Percentiles rank a stretch among this genome's conserved stretches.
Conservation (phyloP, 2,888 invertebrate species). For the Caenorhabditis sp. region DNA sequence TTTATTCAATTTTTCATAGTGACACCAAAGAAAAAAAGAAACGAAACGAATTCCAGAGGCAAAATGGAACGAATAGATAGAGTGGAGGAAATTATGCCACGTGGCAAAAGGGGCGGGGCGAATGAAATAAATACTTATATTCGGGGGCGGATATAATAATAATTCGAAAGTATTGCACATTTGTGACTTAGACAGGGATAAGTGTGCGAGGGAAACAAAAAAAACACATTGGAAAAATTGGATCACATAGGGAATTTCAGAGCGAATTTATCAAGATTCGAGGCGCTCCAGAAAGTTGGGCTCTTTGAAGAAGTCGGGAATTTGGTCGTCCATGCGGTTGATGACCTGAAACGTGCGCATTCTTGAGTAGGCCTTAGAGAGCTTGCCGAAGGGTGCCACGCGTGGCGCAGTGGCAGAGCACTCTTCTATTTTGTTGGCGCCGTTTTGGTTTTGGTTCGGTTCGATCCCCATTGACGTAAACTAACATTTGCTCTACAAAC, state of each 20-base stretch:
- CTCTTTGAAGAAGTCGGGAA: conserved; percentile 99
- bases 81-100: no score
- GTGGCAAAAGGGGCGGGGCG: not conserved
- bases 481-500: no score
- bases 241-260: not conserved
- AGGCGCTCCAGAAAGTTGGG: conserved; percentile 99
- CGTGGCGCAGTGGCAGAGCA: no score
- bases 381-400: no score
- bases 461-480: no score
- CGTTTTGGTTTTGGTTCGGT: no score
- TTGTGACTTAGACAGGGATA: not conserved
- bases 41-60: not conserved
- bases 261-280: conserved; percentile 82
- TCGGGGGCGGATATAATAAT: no score
- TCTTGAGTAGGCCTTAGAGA: not conserved
- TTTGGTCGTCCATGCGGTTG: conserved; percentile 96
- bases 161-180: not conserved
- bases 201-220: not conserved
- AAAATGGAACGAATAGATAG: no score
- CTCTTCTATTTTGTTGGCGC: no score
- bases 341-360: conserved; percentile 84
- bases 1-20: conserved; percentile 13
- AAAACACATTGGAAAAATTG: not conserved
- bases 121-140: not conserved
- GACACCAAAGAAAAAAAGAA: no score